Base-by-base conservation (phyloP, 2,888 invertebrate species). In the Villa cingulata region DNA sequence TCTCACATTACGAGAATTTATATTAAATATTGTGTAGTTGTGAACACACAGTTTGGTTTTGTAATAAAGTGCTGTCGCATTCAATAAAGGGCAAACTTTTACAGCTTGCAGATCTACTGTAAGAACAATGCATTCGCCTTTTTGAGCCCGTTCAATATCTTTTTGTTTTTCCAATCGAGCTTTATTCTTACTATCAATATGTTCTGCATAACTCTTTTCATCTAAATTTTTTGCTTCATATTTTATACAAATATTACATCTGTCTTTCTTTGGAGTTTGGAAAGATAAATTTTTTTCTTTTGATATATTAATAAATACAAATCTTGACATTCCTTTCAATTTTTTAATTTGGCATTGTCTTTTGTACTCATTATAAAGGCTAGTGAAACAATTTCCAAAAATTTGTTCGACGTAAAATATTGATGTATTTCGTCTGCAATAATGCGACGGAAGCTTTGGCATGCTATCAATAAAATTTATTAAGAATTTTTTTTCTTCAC, bases 71-170 rank as follows among this genome's bases (percentile, higher is more conserved):
- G 46, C 41, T 18, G 46, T 37, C 15, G 36, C 36, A 23, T 46
- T 46, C 6, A 46, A 32, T 17, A 42, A 29, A 10, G 41, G 46
- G 19, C 37, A 41, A 34, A 46, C 42, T 41, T 41, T 46, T 3
- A 42, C 46, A 20, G 46, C 41, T 36, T 41, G 46, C 27, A 46
- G 10, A 41, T 46, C 46, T 20, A 41, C 37, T 9, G 41, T 46
- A n/a, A 41, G 16, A 16, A 40, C 20, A 32, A 34, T 19, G 18
- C 36, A 43, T 43, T 36, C 36, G 9, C 19, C 36, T 36, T 15
- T 36, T 36, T 16, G 36, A 18, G 4, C 36, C 7, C 36, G 10
- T 15, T 43, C 1, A n/a, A 36, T 43, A 32, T 14, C 32, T 34
- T 17, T 18, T 15, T 19, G 4, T 4, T 36, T 36, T 43, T 37